A percentile compares a stretch with the other conserved stretches of the same genome.
Conservation (phyloP, 2,888 invertebrate species). For the Dastarcus helophoroides region DNA sequence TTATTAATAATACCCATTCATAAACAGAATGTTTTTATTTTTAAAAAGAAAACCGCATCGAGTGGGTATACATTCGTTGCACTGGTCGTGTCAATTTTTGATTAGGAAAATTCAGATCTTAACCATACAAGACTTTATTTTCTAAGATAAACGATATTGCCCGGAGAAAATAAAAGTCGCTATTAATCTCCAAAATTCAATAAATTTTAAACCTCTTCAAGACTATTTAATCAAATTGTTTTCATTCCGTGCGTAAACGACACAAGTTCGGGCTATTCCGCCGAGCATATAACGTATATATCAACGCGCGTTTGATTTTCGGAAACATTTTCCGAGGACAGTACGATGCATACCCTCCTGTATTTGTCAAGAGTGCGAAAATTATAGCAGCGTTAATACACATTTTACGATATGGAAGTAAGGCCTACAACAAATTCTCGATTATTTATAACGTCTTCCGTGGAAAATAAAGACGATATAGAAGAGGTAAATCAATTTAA, state of each 20-base stretch:
- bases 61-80: too few relatives aligned
- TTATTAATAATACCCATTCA: too few relatives aligned
- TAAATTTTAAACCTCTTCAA: constrained; percentile 1
- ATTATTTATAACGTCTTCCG: constrained; percentile 69
- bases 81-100: too few relatives aligned
- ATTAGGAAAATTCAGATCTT: too few relatives aligned
- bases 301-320: constrained; percentile 39
- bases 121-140: too few relatives aligned
- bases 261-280: neutral
- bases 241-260: neutral
- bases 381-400: constrained; percentile 39
- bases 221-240: constrained; percentile 1
- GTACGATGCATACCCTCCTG: constrained; percentile 53
- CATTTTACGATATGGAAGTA: constrained; percentile 27
- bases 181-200: too few relatives aligned
- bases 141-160: too few relatives aligned
- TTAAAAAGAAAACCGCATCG: too few relatives aligned
- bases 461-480: constrained; percentile 82
- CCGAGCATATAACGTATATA: constrained; percentile 29
- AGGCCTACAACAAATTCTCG: constrained; percentile 45
- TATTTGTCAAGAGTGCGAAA: constrained; percentile 45
- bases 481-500: constrained; percentile 66
- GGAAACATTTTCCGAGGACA: constrained; percentile 39
- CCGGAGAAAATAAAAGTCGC: too few relatives aligned
- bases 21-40: too few relatives aligned